These are phyloP conservation scores for Stegana nigrithorax DNA, from an alignment of 2,888 invertebrate species.

Conservation along the genomic window DNA sequence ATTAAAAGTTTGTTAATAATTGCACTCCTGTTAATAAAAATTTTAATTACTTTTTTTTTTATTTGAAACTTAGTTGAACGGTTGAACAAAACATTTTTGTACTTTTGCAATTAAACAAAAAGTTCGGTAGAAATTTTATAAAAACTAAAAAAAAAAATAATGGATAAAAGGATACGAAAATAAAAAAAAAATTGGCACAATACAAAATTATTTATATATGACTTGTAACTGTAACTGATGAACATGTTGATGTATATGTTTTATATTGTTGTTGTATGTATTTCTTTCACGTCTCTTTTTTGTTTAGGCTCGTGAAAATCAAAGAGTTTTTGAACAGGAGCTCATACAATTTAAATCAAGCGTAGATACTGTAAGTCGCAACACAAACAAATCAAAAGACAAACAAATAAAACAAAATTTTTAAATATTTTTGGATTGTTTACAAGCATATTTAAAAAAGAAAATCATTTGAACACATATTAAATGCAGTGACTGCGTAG, in stretches of 20 bases:
- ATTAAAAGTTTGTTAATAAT: slow-evolving; percentile 5
- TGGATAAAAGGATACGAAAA: neutral
- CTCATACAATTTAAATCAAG: slow-evolving; percentile 62
- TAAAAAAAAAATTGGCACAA: neutral
- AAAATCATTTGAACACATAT: slow-evolving; percentile 48
- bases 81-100: slow-evolving; percentile 8
- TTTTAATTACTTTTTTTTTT: slow-evolving; percentile 3
- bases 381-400: slow-evolving; percentile 26
- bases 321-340: slow-evolving; percentile 63
- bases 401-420: slow-evolving; percentile 14
- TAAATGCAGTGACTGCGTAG: slow-evolving; percentile 54
- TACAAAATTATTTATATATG: no score
- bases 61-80: no score
- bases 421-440: neutral
- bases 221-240: no score
- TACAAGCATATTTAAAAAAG: neutral
- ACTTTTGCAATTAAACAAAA: slow-evolving; percentile 30
- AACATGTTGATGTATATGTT: slow-evolving; percentile 39
- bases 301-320: slow-evolving; percentile 62
- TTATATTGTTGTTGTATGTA: slow-evolving; percentile 31
- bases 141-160: slow-evolving; percentile 10
- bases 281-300: slow-evolving; percentile 50
- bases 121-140: slow-evolving; percentile 66
- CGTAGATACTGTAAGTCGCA: slow-evolving; percentile 62
- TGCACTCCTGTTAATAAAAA: neutral